phyloP scores from a whole-genome alignment of 2,113 vertebrate species.

The Panurus biarmicus region DNA sequence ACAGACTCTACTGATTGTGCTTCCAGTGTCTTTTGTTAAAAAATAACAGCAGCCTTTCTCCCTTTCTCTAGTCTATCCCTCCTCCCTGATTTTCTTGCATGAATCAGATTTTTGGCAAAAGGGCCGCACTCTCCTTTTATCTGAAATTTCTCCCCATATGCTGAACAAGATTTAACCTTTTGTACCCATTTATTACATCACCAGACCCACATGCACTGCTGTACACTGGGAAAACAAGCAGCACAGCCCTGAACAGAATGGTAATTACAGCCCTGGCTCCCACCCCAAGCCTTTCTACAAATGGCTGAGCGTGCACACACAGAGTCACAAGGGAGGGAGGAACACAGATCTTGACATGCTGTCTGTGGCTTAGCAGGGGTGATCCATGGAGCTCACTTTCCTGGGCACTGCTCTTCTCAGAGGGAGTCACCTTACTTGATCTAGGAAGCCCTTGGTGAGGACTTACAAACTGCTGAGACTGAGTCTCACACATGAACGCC shows the following conservation, averaged over 20 bases:
- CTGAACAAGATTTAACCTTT: slow-evolving; percentile 32
- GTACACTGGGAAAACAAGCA: background rate
- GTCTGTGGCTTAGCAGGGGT: background rate
- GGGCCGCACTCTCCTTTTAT: background rate
- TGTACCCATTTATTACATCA: slow-evolving; percentile 17
- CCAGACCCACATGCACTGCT: background rate
- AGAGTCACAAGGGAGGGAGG: background rate
- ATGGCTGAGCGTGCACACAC: fast-evolving
- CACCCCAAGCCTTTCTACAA: background rate
- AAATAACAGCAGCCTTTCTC: slow-evolving; percentile 36
- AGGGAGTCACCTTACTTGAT: background rate
- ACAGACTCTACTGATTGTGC: slow-evolving; percentile 27
- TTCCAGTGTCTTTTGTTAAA: slow-evolving; percentile 21
- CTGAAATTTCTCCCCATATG: background rate
- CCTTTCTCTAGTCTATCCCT: background rate
- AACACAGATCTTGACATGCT: fast-evolving
- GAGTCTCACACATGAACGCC: background rate
- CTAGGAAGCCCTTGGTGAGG: background rate
- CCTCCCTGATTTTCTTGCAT: background rate
- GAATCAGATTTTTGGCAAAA: slow-evolving; percentile 31
- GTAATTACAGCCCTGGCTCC: background rate
- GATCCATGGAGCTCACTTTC: background rate
- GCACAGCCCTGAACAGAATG: background rate
- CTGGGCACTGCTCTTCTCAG: background rate
- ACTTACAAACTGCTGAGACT: background rate